phyloP scores from a whole-genome alignment of 1,140 invertebrate genomes.

The Nixonia krombeini region DNA sequence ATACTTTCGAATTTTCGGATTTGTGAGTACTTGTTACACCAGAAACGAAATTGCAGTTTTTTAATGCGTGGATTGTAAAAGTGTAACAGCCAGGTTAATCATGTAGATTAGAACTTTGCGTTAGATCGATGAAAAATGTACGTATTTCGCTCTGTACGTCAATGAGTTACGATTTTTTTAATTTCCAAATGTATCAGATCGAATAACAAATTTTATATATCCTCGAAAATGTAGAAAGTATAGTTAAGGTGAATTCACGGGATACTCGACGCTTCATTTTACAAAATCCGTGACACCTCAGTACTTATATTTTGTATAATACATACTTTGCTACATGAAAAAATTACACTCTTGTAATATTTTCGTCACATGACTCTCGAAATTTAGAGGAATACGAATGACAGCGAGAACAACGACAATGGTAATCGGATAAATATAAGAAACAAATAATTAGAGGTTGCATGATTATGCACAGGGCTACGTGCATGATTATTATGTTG shows the following conservation, averaged over 20 bases:
- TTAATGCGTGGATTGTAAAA: conserved; percentile 2
- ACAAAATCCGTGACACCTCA: not conserved
- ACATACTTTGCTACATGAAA: conserved; percentile 40
- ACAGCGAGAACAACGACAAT: conserved; percentile 60
- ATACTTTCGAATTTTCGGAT: not conserved
- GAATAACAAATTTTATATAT: too few species aligned
- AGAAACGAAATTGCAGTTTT: not conserved
- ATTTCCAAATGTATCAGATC: too few species aligned
- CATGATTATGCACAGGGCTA: conserved; percentile 44
- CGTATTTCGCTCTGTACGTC: too few species aligned
- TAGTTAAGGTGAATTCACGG: too few species aligned
- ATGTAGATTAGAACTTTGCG: not conserved
- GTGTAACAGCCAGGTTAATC: not conserved
- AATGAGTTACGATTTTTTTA: too few species aligned
- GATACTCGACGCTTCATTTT: too few species aligned
- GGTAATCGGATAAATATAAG: conserved; percentile 58
- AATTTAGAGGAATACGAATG: conserved; percentile 58
- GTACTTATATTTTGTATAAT: conserved; percentile 42
- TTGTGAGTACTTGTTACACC: not conserved
- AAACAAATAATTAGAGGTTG: conserved; percentile 54
- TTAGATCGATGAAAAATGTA: too few species aligned
- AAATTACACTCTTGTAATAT: conserved; percentile 40
- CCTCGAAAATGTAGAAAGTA: too few species aligned
- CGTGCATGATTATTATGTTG: conserved; percentile 28
- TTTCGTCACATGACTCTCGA: conserved; percentile 56